Conservation (phyloP, 1,140 invertebrate species). For the Aphelinus atriplicis region DNA sequence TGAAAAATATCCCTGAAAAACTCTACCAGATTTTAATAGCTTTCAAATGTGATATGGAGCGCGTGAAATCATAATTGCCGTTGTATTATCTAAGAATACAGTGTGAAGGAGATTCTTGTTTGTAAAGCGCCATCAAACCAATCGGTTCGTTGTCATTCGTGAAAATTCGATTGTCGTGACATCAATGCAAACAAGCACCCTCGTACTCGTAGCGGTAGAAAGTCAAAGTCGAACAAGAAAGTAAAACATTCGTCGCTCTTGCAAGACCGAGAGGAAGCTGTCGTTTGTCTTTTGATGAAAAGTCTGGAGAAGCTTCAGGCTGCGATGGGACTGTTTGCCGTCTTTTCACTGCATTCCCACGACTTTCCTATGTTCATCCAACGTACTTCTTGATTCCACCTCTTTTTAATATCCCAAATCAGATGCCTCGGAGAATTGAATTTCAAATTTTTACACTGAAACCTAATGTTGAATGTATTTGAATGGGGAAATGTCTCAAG, state of each 20-base stretch:
- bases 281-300: slow-evolving; percentile 37
- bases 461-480: too few relatives aligned
- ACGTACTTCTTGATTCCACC: too few relatives aligned
- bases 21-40: too few relatives aligned
- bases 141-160: slow-evolving; percentile 1
- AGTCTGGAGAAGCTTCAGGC: neutral
- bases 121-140: slow-evolving; percentile 23
- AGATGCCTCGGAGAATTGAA: too few relatives aligned
- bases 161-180: slow-evolving; percentile 20
- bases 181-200: neutral
- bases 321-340: slow-evolving; percentile 22
- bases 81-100: neutral
- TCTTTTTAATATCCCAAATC: too few relatives aligned
- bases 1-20: too few relatives aligned
- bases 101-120: too few relatives aligned
- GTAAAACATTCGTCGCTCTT: slow-evolving; percentile 32
- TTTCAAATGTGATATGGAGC: too few relatives aligned
- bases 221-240: slow-evolving; percentile 34
- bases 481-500: too few relatives aligned
- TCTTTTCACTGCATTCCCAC: neutral
- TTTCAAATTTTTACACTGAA: too few relatives aligned
- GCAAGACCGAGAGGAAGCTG: neutral
- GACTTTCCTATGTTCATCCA: neutral
- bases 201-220: neutral
- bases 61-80: neutral